Evolutionary conservation across 2,888 invertebrate species (phyloP).

Genomic region (Hypercompe scribonia): DNA sequence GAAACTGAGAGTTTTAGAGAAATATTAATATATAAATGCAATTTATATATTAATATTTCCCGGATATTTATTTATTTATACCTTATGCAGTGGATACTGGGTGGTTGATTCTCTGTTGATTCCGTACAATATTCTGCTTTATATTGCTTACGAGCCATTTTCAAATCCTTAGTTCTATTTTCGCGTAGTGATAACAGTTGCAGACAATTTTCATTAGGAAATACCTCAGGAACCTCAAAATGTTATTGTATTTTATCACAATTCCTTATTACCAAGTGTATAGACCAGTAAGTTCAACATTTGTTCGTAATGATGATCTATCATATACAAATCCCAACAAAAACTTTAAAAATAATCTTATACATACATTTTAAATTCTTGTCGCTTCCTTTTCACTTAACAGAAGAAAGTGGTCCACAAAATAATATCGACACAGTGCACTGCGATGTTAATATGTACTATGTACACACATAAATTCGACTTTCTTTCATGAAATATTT

Average conservation of each 20-base stretch:
- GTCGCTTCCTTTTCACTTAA: not conserved
- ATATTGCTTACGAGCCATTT: not conserved
- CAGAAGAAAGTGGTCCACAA: conserved; percentile 1
- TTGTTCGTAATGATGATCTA: too few relatives aligned
- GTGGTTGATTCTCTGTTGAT: too few relatives aligned
- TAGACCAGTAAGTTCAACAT: not conserved
- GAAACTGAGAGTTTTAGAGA: not conserved
- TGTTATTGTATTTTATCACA: not conserved
- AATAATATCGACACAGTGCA: not conserved
- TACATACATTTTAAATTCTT: not conserved
- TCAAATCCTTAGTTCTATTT: not conserved
- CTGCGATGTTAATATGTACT: not conserved
- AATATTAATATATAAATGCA: too few relatives aligned
- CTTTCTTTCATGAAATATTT: conserved; percentile 38
- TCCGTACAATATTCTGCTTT: not conserved
- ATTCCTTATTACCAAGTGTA: not conserved
- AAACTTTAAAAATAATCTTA: not conserved
- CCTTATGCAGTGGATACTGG: too few relatives aligned
- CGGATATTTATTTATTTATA: not conserved
- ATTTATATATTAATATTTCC: not conserved
- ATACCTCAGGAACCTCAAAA: not conserved
- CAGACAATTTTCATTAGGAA: not conserved
- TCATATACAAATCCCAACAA: too few relatives aligned
- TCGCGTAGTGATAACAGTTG: not conserved
- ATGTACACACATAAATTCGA: conserved; percentile 21